Evolutionary conservation across 2,888 invertebrate genomes (phyloP).

Genomic region (Rhagium mordax): DNA sequence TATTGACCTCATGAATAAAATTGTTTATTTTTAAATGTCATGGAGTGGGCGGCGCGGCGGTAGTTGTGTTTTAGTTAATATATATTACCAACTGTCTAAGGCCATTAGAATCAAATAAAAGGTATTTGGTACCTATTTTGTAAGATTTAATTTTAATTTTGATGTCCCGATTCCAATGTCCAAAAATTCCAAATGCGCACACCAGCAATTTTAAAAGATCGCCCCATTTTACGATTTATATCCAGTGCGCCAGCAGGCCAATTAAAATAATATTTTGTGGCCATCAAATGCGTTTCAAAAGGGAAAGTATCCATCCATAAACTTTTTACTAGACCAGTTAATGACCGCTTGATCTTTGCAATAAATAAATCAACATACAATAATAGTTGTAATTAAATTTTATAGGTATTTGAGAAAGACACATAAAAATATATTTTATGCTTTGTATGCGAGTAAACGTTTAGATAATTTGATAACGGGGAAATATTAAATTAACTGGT

Average conservation of each 20-base stretch:
- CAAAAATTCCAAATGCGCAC: too few relatives aligned
- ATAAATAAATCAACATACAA: constrained; percentile 26
- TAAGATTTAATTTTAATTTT: too few relatives aligned
- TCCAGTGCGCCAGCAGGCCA: neutral
- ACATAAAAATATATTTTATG: constrained; percentile 24
- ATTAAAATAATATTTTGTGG: neutral
- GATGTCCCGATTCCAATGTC: too few relatives aligned
- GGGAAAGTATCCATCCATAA: constrained; percentile 5
- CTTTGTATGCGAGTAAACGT: constrained; percentile 13
- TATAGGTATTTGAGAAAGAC: constrained; percentile 16
- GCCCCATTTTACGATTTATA: neutral
- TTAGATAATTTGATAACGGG: constrained; percentile 9
- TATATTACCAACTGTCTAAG: constrained; percentile 1
- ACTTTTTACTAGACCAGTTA: constrained; percentile 22
- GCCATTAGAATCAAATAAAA: neutral
- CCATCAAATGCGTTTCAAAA: neutral
- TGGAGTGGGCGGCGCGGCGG: neutral
- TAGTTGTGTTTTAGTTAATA: neutral
- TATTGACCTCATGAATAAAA: neutral
- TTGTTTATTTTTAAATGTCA: neutral
- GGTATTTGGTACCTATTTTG: too few relatives aligned
- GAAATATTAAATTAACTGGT: constrained; percentile 20
- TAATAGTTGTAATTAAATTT: constrained; percentile 29
- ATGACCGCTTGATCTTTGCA: constrained; percentile 9
- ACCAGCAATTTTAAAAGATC: neutral